Evolutionary conservation across 2,797 vertebrate species (phyloP).

Genomic region (Neosilurus mollespiculum): DNA sequence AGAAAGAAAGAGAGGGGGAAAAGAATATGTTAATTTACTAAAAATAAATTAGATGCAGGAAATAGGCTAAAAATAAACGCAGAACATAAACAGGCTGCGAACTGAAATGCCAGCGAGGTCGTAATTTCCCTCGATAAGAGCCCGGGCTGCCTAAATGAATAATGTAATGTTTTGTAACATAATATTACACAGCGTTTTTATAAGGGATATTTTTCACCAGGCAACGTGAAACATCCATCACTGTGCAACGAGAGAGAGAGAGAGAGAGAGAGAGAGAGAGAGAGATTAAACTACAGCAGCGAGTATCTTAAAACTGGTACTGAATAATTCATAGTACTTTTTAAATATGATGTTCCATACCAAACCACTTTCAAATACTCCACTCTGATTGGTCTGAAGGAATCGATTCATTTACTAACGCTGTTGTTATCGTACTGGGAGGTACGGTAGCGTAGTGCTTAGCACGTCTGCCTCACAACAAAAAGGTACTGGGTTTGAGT

Average conservation of each 20-base stretch:
- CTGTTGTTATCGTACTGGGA: not conserved
- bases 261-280: not conserved
- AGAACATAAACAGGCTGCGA: conserved; percentile 21
- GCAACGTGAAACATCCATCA: conserved; percentile 29
- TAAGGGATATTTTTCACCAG: conserved; percentile 25
- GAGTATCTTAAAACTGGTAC: not conserved
- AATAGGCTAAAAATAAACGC: conserved; percentile 17
- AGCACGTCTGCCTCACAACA: no score
- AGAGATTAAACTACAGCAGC: not conserved
- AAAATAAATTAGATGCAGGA: conserved; percentile 33
- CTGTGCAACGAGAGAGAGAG: not conserved
- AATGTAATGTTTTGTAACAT: conserved; percentile 9
- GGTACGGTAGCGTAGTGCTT: no score
- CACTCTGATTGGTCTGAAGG: not conserved
- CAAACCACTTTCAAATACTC: not conserved
- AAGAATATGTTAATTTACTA: conserved; percentile 22
- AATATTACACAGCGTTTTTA: conserved; percentile 26
- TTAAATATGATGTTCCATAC: not conserved
- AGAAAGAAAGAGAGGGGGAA: not conserved
- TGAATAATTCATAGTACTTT: not conserved
- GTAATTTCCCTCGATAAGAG: conserved; percentile 16
- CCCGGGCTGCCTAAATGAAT: conserved; percentile 15
- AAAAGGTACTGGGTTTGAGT: no score
- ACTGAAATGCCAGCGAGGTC: conserved; percentile 20
- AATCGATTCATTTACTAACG: not conserved